Conservation (phyloP, 2,113 vertebrate species). For the Mesembrinibis cayennensis region DNA sequence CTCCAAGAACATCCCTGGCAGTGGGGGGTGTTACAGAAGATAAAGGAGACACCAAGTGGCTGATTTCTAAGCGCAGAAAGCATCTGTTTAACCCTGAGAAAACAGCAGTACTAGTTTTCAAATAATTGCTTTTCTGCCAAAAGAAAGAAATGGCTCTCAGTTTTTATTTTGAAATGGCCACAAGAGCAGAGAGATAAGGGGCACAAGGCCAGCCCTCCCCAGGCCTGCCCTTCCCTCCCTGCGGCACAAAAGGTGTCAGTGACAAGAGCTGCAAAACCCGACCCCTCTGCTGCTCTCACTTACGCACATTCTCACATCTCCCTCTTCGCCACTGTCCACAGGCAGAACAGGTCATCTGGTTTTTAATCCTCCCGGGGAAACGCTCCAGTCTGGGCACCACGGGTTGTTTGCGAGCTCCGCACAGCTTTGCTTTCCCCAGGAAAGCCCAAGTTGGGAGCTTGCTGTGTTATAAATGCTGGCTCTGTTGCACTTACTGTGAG, state of each 20-base stretch:
- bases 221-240: background rate
- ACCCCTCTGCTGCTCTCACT: background rate
- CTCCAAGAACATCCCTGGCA: background rate
- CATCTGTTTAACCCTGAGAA: background rate
- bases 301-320: too few species aligned
- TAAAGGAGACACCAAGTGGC: background rate
- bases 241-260: background rate
- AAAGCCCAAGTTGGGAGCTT: background rate
- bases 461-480: background rate
- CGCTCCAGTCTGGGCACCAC: accelerated
- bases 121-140: background rate
- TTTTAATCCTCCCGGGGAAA: background rate
- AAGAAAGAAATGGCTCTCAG: background rate
- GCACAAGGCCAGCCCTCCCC: accelerated
- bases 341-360: background rate
- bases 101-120: background rate
- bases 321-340: background rate
- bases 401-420: accelerated
- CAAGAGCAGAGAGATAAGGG: accelerated
- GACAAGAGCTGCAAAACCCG: background rate
- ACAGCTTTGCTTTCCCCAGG: background rate
- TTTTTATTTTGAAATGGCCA: background rate
- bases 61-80: background rate
- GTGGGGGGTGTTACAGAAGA: background rate
- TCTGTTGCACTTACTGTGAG: background rate